A percentile compares a stretch with the other conserved stretches of the same genome.
Conservation (phyloP, 2,888 invertebrate genomes). For the Vannuccia rotundouncinata region DNA sequence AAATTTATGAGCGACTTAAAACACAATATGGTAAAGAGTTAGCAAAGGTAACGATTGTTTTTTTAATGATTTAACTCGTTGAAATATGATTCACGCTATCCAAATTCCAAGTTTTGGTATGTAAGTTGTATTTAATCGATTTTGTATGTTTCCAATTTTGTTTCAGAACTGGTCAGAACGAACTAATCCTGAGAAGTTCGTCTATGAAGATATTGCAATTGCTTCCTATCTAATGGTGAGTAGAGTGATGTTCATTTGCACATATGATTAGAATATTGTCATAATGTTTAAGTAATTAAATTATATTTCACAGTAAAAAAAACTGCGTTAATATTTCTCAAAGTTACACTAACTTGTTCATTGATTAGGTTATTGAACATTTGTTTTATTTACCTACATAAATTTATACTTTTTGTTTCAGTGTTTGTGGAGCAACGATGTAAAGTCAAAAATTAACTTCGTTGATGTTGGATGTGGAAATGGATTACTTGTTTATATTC, state of each 20-base stretch:
- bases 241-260: background rate
- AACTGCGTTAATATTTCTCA: too few species aligned
- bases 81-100: too few species aligned
- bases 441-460: conserved; percentile 60
- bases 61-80: too few species aligned
- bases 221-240: conserved; percentile 49
- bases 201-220: conserved; percentile 91
- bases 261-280: background rate
- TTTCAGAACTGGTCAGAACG: conserved; percentile 71
- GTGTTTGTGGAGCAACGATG: conserved; percentile 68
- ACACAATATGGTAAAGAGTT: conserved; percentile 32
- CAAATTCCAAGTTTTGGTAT: too few species aligned
- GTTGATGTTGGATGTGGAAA: conserved; percentile 96
- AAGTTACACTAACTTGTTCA: background rate
- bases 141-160: background rate
- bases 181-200: conserved; percentile 87
- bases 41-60: background rate
- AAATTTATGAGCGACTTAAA: conserved; percentile 12
- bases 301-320: background rate
- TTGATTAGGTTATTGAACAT: background rate
- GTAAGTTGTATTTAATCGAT: too few species aligned
- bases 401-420: conserved; percentile 42
- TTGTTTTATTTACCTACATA: too few species aligned
- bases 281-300: background rate
- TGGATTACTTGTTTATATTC: conserved; percentile 79